These are phyloP conservation scores for Cydia strobilella DNA, from an alignment of 1,140 invertebrate genomes.

Conservation along the genomic window DNA sequence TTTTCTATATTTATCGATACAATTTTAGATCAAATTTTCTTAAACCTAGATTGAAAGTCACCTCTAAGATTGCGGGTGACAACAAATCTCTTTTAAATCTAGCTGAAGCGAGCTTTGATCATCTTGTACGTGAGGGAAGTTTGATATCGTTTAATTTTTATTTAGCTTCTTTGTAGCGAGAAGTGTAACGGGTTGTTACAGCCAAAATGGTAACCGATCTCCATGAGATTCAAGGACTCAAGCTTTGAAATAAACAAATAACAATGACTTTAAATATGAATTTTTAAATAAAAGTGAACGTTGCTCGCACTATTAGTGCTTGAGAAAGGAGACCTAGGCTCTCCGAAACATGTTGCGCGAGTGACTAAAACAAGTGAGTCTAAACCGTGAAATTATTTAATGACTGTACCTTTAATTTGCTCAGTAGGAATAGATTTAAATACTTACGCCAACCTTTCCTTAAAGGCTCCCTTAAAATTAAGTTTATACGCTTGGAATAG, in stretches of 20 bases:
- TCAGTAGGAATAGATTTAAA: constrained; percentile 9
- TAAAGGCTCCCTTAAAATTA: constrained; percentile 23
- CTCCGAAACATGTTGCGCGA: too few relatives aligned
- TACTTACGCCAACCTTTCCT: constrained; percentile 8
- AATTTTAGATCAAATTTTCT: neutral
- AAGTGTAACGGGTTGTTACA: too few relatives aligned
- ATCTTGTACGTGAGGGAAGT: neutral
- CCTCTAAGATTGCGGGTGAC: neutral
- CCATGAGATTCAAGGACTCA: too few relatives aligned
- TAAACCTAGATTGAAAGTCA: neutral
- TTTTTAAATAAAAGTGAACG: too few relatives aligned
- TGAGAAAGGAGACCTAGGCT: too few relatives aligned
- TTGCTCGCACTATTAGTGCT: too few relatives aligned
- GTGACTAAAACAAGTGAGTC: too few relatives aligned
- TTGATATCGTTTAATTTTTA: neutral
- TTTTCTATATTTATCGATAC: neutral
- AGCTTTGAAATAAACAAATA: too few relatives aligned
- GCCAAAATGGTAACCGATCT: too few relatives aligned
- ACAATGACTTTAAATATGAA: too few relatives aligned
- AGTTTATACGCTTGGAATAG: constrained; percentile 19
- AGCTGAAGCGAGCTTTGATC: neutral
- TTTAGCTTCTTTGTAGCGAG: too few relatives aligned
- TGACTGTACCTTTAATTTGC: constrained; percentile 2
- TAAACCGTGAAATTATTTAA: too few relatives aligned
- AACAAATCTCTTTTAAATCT: neutral